A percentile compares a stretch with the other conserved stretches of the same genome.
These are phyloP conservation scores for Brotogeris chrysoptera DNA, from an alignment of 2,797 vertebrate genomes.

Conservation along the genomic window DNA sequence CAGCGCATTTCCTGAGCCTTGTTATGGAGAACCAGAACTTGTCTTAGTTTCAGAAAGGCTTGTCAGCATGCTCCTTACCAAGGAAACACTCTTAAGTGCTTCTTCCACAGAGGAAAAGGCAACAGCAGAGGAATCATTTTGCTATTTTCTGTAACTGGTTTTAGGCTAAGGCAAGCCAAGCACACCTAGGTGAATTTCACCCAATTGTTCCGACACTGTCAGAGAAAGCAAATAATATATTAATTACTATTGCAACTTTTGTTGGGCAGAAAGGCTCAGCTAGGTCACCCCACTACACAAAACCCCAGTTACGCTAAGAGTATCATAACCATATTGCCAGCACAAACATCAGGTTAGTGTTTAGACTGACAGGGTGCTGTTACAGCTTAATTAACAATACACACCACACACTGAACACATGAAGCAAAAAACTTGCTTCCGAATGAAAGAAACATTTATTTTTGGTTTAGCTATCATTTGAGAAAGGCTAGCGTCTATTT, in stretches of 20 bases:
- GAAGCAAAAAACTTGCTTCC: neutral
- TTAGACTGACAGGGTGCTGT: neutral
- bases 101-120: neutral
- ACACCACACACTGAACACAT: neutral
- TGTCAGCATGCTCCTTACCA: neutral
- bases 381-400: neutral
- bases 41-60: constrained; percentile 20
- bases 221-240: neutral
- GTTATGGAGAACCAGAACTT: neutral
- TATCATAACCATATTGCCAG: neutral
- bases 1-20: neutral
- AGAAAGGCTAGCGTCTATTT: neutral
- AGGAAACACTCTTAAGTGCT: neutral
- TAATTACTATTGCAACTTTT: neutral
- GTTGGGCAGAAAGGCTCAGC: neutral
- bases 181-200: neutral
- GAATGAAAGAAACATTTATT: neutral
- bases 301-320: neutral
- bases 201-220: neutral
- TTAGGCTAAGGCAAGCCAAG: neutral
- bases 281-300: neutral
- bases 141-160: neutral
- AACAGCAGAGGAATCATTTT: neutral
- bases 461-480: neutral
- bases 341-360: neutral